Evolutionary conservation across 2,888 invertebrate species (phyloP).

Genomic region (Leucophenga montana): DNA sequence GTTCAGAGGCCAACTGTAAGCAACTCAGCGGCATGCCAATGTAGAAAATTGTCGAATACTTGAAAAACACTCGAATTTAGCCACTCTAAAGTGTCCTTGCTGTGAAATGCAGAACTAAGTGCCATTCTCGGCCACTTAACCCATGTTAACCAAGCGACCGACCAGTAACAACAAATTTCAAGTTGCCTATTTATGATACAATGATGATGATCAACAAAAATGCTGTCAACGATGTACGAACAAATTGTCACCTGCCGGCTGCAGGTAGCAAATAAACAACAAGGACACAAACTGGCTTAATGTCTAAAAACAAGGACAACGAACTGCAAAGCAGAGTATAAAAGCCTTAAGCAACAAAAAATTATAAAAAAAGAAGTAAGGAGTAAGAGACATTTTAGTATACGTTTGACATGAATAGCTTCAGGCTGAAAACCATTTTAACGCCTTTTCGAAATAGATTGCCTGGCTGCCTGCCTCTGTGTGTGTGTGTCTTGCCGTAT

Average conservation of each 20-base stretch:
- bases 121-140: conserved; percentile 47
- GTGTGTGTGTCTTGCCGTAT: too few species aligned
- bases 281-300: neutral
- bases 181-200: conserved; percentile 26
- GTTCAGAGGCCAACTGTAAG: neutral
- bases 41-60: conserved; percentile 4
- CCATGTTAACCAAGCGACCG: conserved; percentile 56
- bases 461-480: too few species aligned
- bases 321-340: neutral
- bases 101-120: conserved; percentile 52
- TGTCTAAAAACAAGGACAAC: neutral
- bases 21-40: neutral
- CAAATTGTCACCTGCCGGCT: conserved; percentile 10
- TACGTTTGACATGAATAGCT: conserved; percentile 3
- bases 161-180: conserved; percentile 40
- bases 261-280: conserved; percentile 11
- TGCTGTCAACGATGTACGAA: neutral
- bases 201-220: neutral
- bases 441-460: neutral
- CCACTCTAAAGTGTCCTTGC: conserved; percentile 15
- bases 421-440: conserved; percentile 8
- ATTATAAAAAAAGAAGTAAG: conserved; percentile 29
- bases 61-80: neutral
- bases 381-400: conserved; percentile 8
- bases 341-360: conserved; percentile 7